A percentile compares a stretch with the other conserved stretches of the same genome.
These are phyloP conservation scores for Dinoponera quadriceps DNA, from an alignment of 1,140 invertebrate genomes.

Conservation along the genomic window DNA sequence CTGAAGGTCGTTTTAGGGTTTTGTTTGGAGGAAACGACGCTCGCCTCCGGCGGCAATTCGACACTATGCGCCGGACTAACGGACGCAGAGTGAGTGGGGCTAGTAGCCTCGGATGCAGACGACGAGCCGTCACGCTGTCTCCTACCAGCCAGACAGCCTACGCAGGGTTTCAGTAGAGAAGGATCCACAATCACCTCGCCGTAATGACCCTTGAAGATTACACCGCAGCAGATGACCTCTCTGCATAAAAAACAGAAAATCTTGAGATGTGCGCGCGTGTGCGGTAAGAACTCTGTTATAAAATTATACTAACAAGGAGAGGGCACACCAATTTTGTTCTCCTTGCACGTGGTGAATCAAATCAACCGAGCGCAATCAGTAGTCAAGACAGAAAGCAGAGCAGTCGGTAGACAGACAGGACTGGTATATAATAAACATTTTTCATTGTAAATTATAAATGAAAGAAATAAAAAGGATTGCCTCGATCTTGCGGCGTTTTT, in stretches of 20 bases:
- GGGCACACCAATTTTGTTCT: no score
- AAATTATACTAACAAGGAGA: no score
- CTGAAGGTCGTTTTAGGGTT: conserved; percentile 84
- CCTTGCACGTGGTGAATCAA: no score
- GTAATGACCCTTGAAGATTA: conserved; percentile 89
- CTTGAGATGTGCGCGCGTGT: no score
- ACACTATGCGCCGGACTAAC: conserved; percentile 81
- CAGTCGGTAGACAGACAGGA: no score
- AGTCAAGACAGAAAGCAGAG: no score
- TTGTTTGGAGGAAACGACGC: conserved; percentile 68
- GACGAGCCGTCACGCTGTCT: conserved; percentile 68
- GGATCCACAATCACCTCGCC: conserved; percentile 89
- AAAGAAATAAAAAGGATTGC: no score
- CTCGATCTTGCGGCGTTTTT: no score
- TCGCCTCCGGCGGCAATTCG: conserved; percentile 77
- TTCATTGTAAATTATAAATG: no score
- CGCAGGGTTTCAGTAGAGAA: conserved; percentile 88
- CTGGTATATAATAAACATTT: no score
- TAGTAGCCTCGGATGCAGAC: conserved; percentile 77
- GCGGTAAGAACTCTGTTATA: no score
- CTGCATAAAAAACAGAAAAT: conserved; percentile 85
- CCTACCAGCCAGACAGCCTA: conserved; percentile 76
- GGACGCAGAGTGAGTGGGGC: conserved; percentile 81
- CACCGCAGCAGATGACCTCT: conserved; percentile 90
- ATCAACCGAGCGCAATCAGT: no score